Evolutionary conservation across 2,797 vertebrate species (phyloP), one percentile per base, ranked within the genome.

Genomic region (Dendrocincla tyrannina): DNA sequence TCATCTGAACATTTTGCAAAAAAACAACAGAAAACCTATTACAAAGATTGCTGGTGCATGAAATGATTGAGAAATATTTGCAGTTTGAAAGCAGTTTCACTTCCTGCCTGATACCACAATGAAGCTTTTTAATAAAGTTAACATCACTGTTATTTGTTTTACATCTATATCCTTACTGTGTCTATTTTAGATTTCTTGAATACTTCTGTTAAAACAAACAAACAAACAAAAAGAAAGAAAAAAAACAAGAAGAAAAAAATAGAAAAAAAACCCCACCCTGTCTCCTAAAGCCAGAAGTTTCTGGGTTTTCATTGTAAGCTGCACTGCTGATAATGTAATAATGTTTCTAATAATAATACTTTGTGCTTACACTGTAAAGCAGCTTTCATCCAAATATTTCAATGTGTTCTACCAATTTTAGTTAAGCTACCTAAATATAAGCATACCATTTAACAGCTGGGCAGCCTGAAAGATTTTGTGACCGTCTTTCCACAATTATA

Each of bases 41-140:
- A 97, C 96, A 97, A 97, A 94, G 97, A 83, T 78, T 96, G 94
- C 93, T 97, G 95, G 96, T 94, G 96, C 97, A 95, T 97, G 95
- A 96, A 95, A 96, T 96, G 97, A 97, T 97, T 98, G 97, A 98
- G 98, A 98, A 98, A 98, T 96, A 96, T 97, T 96, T 97, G 98
- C 97, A 98, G 96, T 97, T 97, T 98, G 95, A 97, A 97, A 97
- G 95, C 95, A 70, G 96, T 98, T 97, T 97, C 97, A 95, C 97
- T 98, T 98, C 98, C 98, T 98, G 98, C 86, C 97, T 93, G 69
- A 96, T 88, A 95, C 97, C 97, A 98, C 98, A 98, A 97, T 97
- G 96, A 91, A 94, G 93, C 95, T 97, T 97, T 97, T 97, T 96
- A 97, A 98, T 96, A 96, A 97, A 97, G 96, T 97, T 96, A 94